Base-by-base conservation (phyloP, 2,113 vertebrate genomes). In the Hirundichthys speculiger region DNA sequence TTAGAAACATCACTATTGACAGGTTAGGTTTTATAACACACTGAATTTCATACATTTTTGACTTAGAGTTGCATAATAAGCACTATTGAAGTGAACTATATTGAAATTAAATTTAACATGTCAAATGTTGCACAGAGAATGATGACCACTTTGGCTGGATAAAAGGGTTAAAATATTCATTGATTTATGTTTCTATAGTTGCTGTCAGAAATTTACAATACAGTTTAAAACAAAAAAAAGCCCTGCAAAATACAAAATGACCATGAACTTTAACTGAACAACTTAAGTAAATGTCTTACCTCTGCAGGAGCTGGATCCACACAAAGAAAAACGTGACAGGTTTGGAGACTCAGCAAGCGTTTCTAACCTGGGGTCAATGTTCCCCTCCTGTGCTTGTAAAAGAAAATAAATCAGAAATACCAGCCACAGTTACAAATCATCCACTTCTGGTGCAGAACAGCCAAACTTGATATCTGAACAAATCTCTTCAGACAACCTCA, bases 401-500 rank as follows among this genome's bases (percentile, higher is more conserved):
- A 43, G 9, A 52, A 25, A 43, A 57, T 53, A 21, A 59, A 57
- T 55, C 20, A 66, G 14, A 65, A 21, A 47, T 40, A 55, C 24
- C 15, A 45, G 43, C 15, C 6, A 45, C n/a, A 45, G n/a, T 19
- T 18, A 19, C 10, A 11, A 8, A 12, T 18, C 18, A 57, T 13
- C 1, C 34, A 25, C 2, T n/a, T 47, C 20, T 53, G 5, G 8
- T 52, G n/a, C n/a, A 54, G 2, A 22, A 46, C 50, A 1, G 1
- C 14, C 5, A 21, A 58, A 10, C 3, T 9, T 4, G 0, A 43
- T 40, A 22, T 46, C 5, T 42, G 30, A 11, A 60, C 38, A 5
- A 2, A 54, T 55, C 13, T 46, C 0, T 22, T 15, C 19, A 2
- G 7, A 64, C 64, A 56, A 96, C 96, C 89, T 96, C 90, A 5